Evolutionary conservation across 2,797 vertebrate species (phyloP), one percentile per base, ranked within the genome.

Genomic region (Enteromius anoplus): DNA sequence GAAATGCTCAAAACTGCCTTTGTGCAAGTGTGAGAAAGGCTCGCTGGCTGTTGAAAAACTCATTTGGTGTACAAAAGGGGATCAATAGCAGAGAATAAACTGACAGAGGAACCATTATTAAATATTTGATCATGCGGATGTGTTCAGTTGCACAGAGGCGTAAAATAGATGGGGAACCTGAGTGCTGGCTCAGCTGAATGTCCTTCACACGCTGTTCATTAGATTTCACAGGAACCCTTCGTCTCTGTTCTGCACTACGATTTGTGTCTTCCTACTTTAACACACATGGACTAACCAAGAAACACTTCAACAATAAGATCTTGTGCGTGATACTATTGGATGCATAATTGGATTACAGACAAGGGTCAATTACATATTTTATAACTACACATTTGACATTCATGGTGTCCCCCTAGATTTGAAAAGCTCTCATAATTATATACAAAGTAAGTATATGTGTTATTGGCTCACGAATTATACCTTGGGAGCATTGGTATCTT

Each of bases 101-200:
- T 78, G 64, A 85, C 45, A 76, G 73, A 76, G 60, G 45, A 72
- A 34, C 45, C 32, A 76, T 78, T 76, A 66, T 72, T 73, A 40
- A 77, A 53, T 71, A 80, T 78, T 58, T 80, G 55, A 82, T 83
- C 64, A 58, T 77, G 62, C 26, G 34, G 81, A 82, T 83, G 34
- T 83, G 51, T 76, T 76, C 72, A 69, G 81, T 83, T 75, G 47
- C 47, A 66, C 72, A 76, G 49, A 45, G 81, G 47, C n/a, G 17
- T 66, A 76, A 76, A 82, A 76, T 29, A 81, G 70, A 73, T 17
- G 14, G 53, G 21, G 60, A 66, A 75, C 60, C 32, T 21, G 60
- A 55, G 47, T 75, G 81, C 71, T 76, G 60, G 62, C 72, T 81
- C 79, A 81, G 79, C 79, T 81, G 70, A 75, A 51, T 75, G 55